phyloP scores from a whole-genome alignment of 2,113 vertebrate genomes.

The Anguilla japonica region DNA sequence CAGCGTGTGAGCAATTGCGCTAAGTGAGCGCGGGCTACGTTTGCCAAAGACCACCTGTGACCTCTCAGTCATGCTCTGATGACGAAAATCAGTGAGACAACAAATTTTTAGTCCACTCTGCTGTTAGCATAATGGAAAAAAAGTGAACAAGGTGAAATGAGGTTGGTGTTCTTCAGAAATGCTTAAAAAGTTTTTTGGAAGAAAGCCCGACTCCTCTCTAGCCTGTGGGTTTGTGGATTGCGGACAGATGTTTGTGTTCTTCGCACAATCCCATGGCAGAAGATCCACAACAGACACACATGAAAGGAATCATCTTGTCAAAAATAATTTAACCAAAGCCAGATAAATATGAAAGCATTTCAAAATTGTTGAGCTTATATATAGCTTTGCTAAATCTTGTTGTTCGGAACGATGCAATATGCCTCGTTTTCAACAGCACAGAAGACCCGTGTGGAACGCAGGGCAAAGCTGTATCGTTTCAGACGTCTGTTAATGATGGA shows the following conservation, averaged over 20 bases:
- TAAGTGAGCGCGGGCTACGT: neutral
- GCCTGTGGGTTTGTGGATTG: neutral
- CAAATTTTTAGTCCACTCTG: neutral
- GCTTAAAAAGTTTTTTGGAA: neutral
- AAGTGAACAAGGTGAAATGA: neutral
- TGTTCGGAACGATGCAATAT: neutral
- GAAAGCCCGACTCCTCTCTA: neutral
- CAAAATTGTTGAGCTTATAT: neutral
- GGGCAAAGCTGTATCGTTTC: neutral
- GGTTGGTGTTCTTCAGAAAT: neutral
- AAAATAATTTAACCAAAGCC: neutral
- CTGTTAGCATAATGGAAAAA: neutral
- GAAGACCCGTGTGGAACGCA: neutral
- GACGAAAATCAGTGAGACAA: neutral
- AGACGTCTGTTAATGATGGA: neutral
- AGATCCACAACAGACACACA: neutral
- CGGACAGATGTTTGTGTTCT: constrained; percentile 6
- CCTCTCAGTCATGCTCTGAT: neutral
- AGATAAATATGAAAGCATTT: neutral
- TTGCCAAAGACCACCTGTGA: neutral
- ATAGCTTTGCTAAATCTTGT: neutral
- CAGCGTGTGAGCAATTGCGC: neutral
- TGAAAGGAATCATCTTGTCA: constrained; percentile 11
- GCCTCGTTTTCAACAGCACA: neutral
- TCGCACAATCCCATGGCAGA: neutral